Evolutionary conservation across 2,888 invertebrate species (phyloP).

Genomic region (Drosophila robusta): DNA sequence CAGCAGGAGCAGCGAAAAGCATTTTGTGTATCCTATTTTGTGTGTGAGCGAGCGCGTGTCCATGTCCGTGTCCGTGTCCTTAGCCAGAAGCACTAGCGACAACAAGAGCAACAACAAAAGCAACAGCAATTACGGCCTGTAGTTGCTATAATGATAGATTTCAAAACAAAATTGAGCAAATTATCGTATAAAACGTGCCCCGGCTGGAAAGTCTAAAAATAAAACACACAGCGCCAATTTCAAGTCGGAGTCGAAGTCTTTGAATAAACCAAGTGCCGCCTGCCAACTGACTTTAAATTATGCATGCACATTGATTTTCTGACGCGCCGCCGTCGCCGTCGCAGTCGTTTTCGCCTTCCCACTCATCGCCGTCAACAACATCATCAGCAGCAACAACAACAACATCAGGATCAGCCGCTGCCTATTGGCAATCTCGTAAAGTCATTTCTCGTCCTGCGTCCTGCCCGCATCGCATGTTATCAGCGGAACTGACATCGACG

Average conservation of each 20-base stretch:
- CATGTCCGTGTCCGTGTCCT: conserved; percentile 46
- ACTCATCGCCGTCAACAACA: conserved; percentile 42
- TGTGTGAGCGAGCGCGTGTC: conserved; percentile 63
- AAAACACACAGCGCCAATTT: conserved; percentile 23
- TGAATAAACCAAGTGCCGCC: conserved; percentile 43
- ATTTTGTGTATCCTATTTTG: conserved; percentile 79
- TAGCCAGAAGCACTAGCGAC: conserved; percentile 27
- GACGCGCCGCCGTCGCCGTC: conserved; percentile 42
- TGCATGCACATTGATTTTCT: conserved; percentile 78
- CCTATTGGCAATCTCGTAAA: conserved; percentile 59
- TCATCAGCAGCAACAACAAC: conserved; percentile 13
- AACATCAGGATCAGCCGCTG: conserved; percentile 30
- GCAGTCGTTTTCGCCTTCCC: conserved; percentile 18
- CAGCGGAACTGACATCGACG: conserved; percentile 83
- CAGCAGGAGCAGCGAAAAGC: conserved; percentile 57
- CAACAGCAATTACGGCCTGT: conserved; percentile 62
- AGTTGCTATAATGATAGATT: conserved; percentile 76
- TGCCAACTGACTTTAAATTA: conserved; percentile 70
- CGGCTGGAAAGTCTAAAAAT: conserved; percentile 67
- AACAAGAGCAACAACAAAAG: conserved; percentile 32
- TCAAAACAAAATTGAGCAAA: conserved; percentile 77
- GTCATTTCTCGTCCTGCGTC: conserved; percentile 40
- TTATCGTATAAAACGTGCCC: conserved; percentile 68
- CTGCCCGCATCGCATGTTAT: conserved; percentile 82
- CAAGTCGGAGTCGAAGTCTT: conserved; percentile 13